phyloP scores from a whole-genome alignment of 2,797 vertebrate genomes.

The Hydrolagus colliei region DNA sequence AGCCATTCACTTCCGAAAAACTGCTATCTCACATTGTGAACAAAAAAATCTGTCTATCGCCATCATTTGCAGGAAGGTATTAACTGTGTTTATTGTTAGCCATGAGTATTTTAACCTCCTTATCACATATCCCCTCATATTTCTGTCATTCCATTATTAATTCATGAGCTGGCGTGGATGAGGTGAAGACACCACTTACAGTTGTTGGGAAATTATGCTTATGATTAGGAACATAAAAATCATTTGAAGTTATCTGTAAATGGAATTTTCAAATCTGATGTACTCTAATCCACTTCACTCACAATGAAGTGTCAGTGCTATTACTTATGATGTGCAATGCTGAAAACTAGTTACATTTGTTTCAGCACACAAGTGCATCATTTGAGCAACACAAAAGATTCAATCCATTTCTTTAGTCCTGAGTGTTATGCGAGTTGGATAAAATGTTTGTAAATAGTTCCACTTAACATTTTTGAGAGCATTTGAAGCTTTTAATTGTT shows the following conservation, averaged over 20 bases:
- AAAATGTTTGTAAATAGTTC: background rate
- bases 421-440: no score
- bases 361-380: background rate
- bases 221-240: constrained; percentile 82
- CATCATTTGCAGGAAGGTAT: constrained; percentile 72
- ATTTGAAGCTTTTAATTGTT: background rate
- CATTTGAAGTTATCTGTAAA: constrained; percentile 87
- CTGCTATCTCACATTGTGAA: background rate
- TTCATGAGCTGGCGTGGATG: constrained; percentile 71
- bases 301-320: constrained; percentile 60
- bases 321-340: background rate
- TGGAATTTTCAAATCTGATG: constrained; percentile 93
- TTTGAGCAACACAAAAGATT: background rate
- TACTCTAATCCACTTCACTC: constrained; percentile 84
- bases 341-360: background rate
- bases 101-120: constrained; percentile 71
- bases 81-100: constrained; percentile 71
- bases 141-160: constrained; percentile 94
- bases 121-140: constrained; percentile 89
- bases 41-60: background rate
- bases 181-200: constrained; percentile 80
- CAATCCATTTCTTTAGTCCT: background rate
- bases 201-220: constrained; percentile 78
- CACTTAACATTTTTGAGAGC: background rate
- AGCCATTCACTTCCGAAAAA: background rate